Percentiles rank a stretch among this genome's conserved stretches.
These are phyloP conservation scores for Ceratina japonica DNA, from an alignment of 1,140 invertebrate genomes.

Conservation along the genomic window DNA sequence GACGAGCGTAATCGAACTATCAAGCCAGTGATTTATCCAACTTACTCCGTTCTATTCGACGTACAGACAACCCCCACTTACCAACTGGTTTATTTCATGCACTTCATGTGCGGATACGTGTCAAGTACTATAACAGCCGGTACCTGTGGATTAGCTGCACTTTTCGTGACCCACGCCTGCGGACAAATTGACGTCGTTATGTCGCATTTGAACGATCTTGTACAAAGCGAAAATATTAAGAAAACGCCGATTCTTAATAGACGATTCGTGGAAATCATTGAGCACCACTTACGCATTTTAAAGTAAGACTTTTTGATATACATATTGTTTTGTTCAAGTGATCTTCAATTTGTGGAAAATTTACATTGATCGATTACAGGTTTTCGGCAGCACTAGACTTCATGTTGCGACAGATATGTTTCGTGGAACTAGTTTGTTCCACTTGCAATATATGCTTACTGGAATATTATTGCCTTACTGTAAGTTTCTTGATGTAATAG, in stretches of 20 bases:
- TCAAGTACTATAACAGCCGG: slow-evolving; percentile 59
- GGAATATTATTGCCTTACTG: slow-evolving; percentile 52
- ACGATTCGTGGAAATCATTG: slow-evolving; percentile 33
- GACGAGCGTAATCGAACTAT: slow-evolving; percentile 33
- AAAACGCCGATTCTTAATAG: background rate
- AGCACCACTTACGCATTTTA: slow-evolving; percentile 10
- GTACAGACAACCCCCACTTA: slow-evolving; percentile 58
- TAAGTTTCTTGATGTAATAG: slow-evolving; percentile 10
- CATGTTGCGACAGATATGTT: slow-evolving; percentile 43
- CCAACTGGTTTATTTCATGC: slow-evolving; percentile 60
- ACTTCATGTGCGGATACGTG: slow-evolving; percentile 58
- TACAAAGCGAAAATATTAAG: background rate
- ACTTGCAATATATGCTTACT: slow-evolving; percentile 54
- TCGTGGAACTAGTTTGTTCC: slow-evolving; percentile 42
- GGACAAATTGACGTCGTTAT: slow-evolving; percentile 60
- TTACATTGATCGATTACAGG: slow-evolving; percentile 28
- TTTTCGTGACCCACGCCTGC: slow-evolving; percentile 65
- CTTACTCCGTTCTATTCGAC: slow-evolving; percentile 61
- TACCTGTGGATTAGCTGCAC: slow-evolving; percentile 59
- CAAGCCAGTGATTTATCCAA: slow-evolving; percentile 55
- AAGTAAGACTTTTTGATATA: no score
- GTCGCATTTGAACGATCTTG: background rate
- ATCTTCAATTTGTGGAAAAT: background rate
- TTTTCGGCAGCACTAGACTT: slow-evolving; percentile 32
- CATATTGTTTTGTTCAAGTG: no score